A percentile compares a stretch with the other conserved stretches of the same genome.
Evolutionary conservation across 2,888 invertebrate species (phyloP).

Genomic region (Limnephilus marmoratus): DNA sequence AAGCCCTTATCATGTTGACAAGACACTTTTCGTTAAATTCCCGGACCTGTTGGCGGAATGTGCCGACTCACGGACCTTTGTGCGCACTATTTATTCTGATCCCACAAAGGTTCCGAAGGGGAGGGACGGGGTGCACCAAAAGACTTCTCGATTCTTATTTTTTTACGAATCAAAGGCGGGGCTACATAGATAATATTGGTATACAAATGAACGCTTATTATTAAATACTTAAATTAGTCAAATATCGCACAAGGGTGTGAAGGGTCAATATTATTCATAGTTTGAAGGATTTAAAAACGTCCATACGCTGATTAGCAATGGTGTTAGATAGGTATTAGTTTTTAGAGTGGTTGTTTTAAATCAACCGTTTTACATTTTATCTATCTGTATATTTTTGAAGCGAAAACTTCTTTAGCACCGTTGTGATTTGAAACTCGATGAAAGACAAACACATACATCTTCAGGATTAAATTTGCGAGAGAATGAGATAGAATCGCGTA

Average conservation of each 20-base stretch:
- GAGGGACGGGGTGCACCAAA: not conserved
- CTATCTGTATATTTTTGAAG: too few species aligned
- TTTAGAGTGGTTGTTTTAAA: too few species aligned
- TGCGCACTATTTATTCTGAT: slow-evolving; percentile 55
- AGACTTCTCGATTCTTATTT: not conserved
- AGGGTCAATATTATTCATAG: not conserved
- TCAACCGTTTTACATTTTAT: too few species aligned
- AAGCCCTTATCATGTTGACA: not conserved
- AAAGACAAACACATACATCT: too few species aligned
- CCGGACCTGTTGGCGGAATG: slow-evolving; percentile 45
- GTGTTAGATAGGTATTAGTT: too few species aligned
- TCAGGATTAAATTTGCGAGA: too few species aligned
- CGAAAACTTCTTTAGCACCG: too few species aligned
- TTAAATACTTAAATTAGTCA: not conserved
- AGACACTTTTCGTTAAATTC: slow-evolving; percentile 9
- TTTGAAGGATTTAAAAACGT: not conserved
- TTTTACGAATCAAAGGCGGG: slow-evolving; percentile 30
- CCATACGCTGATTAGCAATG: too few species aligned
- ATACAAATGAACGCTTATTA: not conserved
- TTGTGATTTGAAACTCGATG: too few species aligned
- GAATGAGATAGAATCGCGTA: too few species aligned
- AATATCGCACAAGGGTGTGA: not conserved
- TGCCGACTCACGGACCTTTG: slow-evolving; percentile 54
- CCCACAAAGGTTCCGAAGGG: slow-evolving; percentile 40
- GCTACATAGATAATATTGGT: not conserved